phyloP scores from a whole-genome alignment of 1,140 invertebrate genomes.

The Pseudobourletiella spinata region DNA sequence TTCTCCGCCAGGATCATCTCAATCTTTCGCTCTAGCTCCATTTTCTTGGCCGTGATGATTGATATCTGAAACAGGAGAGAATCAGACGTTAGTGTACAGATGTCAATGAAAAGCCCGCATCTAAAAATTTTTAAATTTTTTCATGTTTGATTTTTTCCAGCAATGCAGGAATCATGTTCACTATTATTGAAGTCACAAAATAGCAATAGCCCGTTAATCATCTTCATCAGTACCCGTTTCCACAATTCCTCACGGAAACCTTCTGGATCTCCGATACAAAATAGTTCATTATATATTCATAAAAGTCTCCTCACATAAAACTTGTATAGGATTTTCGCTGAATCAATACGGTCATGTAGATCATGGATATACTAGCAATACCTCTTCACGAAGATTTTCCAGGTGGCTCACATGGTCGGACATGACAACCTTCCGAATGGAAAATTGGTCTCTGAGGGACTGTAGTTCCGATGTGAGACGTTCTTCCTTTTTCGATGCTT shows the following conservation, averaged over 20 bases:
- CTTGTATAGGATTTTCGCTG: too few species aligned
- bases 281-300: too few species aligned
- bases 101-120: too few species aligned
- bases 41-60: constrained; percentile 70
- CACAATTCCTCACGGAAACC: too few species aligned
- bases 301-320: too few species aligned
- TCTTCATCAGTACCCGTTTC: too few species aligned
- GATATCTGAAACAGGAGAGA: constrained; percentile 55
- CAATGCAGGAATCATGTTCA: not conserved
- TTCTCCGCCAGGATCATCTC: constrained; percentile 63
- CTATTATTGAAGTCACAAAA: too few species aligned
- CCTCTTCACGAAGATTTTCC: constrained; percentile 77
- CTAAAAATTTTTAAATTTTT: too few species aligned
- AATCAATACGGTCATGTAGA: not conserved
- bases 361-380: too few species aligned
- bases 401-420: constrained; percentile 80
- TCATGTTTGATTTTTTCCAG: not conserved
- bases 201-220: too few species aligned
- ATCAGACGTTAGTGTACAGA: not conserved
- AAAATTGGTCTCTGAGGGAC: constrained; percentile 70
- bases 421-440: constrained; percentile 63
- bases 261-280: too few species aligned
- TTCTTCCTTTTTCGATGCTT: constrained; percentile 65
- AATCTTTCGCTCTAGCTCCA: constrained; percentile 71
- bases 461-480: constrained; percentile 69